Percentiles rank a stretch among this genome's conserved stretches.
Conservation (phyloP, 1,140 invertebrate genomes). For the Drosophila lowei region DNA sequence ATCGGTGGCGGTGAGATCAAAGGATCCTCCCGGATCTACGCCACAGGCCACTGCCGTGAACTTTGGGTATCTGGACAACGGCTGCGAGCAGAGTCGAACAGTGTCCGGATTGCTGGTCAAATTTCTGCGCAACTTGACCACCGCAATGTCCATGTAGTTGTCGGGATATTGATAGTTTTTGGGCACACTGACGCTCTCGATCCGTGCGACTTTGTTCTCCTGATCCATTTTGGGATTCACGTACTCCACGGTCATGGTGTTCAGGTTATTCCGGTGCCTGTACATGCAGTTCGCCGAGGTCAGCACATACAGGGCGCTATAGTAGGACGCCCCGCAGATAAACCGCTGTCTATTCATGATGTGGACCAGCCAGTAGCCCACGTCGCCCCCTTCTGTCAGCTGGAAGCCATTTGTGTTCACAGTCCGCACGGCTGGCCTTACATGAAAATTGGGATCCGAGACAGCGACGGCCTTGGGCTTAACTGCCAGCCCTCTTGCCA, state of each 20-base stretch:
- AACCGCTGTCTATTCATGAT: conserved; percentile 20
- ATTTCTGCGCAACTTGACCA: conserved; percentile 23
- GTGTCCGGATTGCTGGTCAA: conserved; percentile 1
- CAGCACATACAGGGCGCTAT: conserved; percentile 4
- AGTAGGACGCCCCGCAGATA: conserved; percentile 36
- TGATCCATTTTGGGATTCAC: neutral
- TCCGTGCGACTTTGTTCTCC: neutral
- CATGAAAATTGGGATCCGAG: neutral
- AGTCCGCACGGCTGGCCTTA: conserved; percentile 2
- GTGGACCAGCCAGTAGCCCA: conserved; percentile 24
- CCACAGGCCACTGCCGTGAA: conserved; percentile 30
- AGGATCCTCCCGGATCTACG: neutral
- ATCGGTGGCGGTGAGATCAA: neutral
- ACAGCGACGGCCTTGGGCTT: neutral
- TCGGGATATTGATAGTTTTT: conserved; percentile 6
- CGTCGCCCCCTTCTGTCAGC: conserved; percentile 8
- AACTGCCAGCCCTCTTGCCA: neutral
- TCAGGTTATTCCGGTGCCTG: neutral
- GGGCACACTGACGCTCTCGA: conserved; percentile 12
- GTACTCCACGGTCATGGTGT: conserved; percentile 14
- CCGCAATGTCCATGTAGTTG: conserved; percentile 45
- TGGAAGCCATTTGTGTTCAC: conserved; percentile 9
- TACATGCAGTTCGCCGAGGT: conserved; percentile 42
- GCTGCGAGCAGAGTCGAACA: conserved; percentile 19
- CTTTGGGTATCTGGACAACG: neutral